A percentile compares a stretch with the other conserved stretches of the same genome.
phyloP scores from a whole-genome alignment of 1,140 invertebrate genomes.

The Acyrthosiphon pisum region DNA sequence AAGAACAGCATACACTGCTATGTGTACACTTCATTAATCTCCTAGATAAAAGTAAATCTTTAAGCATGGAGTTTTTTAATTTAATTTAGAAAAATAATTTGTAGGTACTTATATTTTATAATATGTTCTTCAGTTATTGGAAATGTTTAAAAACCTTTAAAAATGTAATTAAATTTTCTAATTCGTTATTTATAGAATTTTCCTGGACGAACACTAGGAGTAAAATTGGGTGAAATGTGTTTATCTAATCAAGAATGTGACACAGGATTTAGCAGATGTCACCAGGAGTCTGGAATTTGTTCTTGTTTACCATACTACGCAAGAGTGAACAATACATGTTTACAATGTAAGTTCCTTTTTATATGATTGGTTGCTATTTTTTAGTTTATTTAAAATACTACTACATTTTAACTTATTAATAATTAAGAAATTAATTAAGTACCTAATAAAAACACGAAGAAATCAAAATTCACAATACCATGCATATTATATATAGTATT shows the following conservation, averaged over 20 bases:
- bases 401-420: not conserved
- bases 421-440: not conserved
- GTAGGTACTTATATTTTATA: no score
- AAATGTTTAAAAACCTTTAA: not conserved
- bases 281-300: conserved; percentile 67
- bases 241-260: conserved; percentile 68
- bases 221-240: conserved; percentile 63
- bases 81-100: not conserved
- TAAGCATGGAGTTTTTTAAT: not conserved
- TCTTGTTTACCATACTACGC: conserved; percentile 74
- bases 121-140: not conserved
- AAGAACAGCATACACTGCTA: no score
- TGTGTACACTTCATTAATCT: not conserved
- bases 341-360: conserved; percentile 71
- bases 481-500: no score
- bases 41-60: not conserved
- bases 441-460: not conserved
- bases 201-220: conserved; percentile 37
- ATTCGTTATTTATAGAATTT: conserved; percentile 26
- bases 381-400: not conserved
- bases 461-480: not conserved
- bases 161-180: not conserved
- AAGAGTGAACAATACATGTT: conserved; percentile 71
- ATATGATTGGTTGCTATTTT: not conserved
- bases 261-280: conserved; percentile 67